These are phyloP conservation scores for Trissolcus brochymenae DNA, from an alignment of 2,888 invertebrate genomes.

Conservation along the genomic window DNA sequence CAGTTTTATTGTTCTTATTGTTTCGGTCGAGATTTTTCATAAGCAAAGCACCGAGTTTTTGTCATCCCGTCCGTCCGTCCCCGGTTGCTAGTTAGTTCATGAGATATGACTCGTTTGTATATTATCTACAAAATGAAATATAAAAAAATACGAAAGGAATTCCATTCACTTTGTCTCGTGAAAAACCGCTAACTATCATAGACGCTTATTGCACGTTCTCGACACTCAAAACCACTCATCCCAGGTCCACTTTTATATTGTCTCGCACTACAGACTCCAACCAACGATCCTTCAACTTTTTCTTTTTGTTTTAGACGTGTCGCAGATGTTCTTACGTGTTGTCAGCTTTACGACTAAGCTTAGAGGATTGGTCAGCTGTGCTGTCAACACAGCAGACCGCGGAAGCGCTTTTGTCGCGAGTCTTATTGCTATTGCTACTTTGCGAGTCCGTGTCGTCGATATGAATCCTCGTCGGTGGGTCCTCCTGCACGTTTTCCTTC, in stretches of 20 bases:
- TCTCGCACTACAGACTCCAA: constrained; percentile 68
- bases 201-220: constrained; percentile 3
- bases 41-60: neutral
- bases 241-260: constrained; percentile 62
- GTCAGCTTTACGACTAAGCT: constrained; percentile 40
- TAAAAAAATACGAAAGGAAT: constrained; percentile 52
- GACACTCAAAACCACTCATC: constrained; percentile 21
- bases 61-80: constrained; percentile 34
- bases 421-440: constrained; percentile 61
- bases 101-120: constrained; percentile 48
- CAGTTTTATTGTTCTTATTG: neutral
- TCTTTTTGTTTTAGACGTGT: no score
- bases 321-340: constrained; percentile 32
- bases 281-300: no score
- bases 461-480: constrained; percentile 64
- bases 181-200: constrained; percentile 29
- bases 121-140: constrained; percentile 54
- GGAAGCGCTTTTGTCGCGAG: constrained; percentile 33
- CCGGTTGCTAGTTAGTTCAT: constrained; percentile 18
- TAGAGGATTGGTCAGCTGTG: constrained; percentile 42
- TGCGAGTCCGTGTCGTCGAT: constrained; percentile 69
- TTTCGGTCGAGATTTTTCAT: no score
- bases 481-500: constrained; percentile 49
- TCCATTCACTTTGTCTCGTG: constrained; percentile 18
- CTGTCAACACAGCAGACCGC: constrained; percentile 29